phyloP scores from a whole-genome alignment of 37 sponge, comb jelly and placozoan species.

The Halichondria panicea region DNA sequence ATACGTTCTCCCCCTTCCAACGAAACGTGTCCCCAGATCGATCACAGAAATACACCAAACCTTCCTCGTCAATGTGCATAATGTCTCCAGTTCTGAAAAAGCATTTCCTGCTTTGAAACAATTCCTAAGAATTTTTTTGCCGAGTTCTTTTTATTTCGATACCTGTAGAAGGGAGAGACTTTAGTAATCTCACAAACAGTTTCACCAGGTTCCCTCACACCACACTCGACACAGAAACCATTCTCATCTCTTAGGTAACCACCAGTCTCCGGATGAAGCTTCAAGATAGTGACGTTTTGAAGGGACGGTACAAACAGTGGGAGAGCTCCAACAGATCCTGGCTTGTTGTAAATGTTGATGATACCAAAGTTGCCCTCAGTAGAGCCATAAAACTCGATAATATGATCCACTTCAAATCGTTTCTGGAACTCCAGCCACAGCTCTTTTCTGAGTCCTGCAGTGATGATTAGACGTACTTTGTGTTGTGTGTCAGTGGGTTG shows the following conservation, averaged over 20 bases:
- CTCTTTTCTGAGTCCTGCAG: conserved; percentile 73
- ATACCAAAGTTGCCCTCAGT: conserved; percentile 79
- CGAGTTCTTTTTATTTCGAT: too few species aligned
- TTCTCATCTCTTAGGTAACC: conserved; percentile 51
- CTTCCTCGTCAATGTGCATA: too few species aligned
- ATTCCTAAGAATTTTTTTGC: too few species aligned
- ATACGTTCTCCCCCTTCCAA: too few species aligned
- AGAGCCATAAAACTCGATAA: conserved; percentile 91
- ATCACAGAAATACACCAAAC: too few species aligned
- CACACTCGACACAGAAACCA: conserved; percentile 64
- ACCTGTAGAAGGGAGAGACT: too few species aligned
- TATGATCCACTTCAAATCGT: conserved; percentile 64
- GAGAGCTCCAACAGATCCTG: conserved; percentile 56
- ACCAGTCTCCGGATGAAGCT: conserved; percentile 60
- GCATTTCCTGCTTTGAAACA: too few species aligned
- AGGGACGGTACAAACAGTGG: conserved; percentile 31
- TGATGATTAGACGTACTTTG: conserved; percentile 62
- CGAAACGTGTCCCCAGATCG: too few species aligned
- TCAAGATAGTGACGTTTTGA: conserved; percentile 32
- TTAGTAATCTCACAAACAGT: conserved; percentile 35
- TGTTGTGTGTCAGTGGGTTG: conserved; percentile 73
- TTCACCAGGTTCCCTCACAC: conserved; percentile 71
- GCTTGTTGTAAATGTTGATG: conserved; percentile 42
- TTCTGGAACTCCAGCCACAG: conserved; percentile 81
- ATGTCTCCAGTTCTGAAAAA: too few species aligned